Evolutionary conservation across 2,797 vertebrate genomes (phyloP), one percentile per base, ranked within the genome.

Genomic region (Periparus ater): DNA sequence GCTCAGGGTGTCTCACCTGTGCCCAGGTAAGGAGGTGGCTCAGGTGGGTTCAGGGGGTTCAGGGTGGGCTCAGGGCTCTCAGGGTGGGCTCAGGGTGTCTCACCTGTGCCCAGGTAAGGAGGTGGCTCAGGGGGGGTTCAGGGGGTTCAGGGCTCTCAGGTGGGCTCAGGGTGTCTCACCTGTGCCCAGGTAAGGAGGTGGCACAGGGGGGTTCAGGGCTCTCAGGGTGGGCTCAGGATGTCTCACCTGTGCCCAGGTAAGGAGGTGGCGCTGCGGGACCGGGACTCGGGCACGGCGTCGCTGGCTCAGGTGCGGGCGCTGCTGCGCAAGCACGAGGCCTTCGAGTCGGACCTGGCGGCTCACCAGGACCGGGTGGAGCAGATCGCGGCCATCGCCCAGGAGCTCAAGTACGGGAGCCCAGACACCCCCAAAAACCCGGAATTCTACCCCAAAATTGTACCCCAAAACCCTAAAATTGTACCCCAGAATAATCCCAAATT

Each of bases 341-440:
- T 99, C 3, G 99, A 99, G 97, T 99, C 99, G 8, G 99, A 99
- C 97, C 98, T 99, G 97, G 99, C 99, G 0, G 99, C 99, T 2
- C 99, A 99, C 94, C 99, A 99, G 97, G 99, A 99, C 97, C 80
- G 99, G 1, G 99, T 99, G 97, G 99, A 99, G 96, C 99, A 99
- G 97, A 99, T 99, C 2, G 99, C 99, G 0, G 99, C 99, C 70
- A 99, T 99, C 7, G 99, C 99, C 5, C 99, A 99, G 97, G 99
- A 99, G 82, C 99, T 99, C 90, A 99, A 99, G 99, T 99, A 98
- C 0, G 58, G 47, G 6, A 7, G 1, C 57, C 29, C 13, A n/a
- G 8, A 55, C 7, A 16, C 10, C 26, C 65, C 47, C 26, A 50
- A 50, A 16, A 15, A 9, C 17, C 66, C 48, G 20, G 17, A 51